Evolutionary conservation across 1,140 invertebrate species (phyloP).

Genomic region (Zaprionus ornatus): DNA sequence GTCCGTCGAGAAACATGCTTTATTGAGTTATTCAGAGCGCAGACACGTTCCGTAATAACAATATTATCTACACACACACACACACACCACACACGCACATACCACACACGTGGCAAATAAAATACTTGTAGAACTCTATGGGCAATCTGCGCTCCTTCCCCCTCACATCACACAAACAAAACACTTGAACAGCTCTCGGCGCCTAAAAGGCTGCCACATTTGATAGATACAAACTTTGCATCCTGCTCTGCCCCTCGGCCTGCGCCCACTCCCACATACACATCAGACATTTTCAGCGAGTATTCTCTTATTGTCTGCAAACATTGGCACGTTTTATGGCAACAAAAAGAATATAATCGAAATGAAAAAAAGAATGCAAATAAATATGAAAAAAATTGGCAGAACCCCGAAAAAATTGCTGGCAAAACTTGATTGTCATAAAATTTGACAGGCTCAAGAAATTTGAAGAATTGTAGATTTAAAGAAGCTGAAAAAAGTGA

Average conservation of each 20-base stretch:
- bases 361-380: slow-evolving; percentile 8
- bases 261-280: neutral
- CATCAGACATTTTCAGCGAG: neutral
- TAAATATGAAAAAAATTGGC: slow-evolving; percentile 11
- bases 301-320: slow-evolving; percentile 23
- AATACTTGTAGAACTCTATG: neutral
- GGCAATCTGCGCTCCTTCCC: neutral
- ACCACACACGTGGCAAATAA: slow-evolving; percentile 3
- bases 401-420: slow-evolving; percentile 1
- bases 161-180: neutral
- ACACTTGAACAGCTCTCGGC: slow-evolving; percentile 12
- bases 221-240: slow-evolving; percentile 16
- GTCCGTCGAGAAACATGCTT: slow-evolving; percentile 4
- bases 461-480: neutral
- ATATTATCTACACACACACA: slow-evolving; percentile 6
- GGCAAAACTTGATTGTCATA: neutral
- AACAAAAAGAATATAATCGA: slow-evolving; percentile 15
- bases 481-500: neutral
- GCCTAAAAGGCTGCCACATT: slow-evolving; percentile 38
- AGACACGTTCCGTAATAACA: slow-evolving; percentile 32
- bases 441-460: slow-evolving; percentile 3
- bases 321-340: slow-evolving; percentile 35
- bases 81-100: neutral
- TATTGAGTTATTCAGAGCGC: slow-evolving; percentile 10
- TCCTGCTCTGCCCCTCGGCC: neutral